Base-by-base conservation (phyloP, 2,888 invertebrate genomes). In the Thysanoteuthis rhombus region DNA sequence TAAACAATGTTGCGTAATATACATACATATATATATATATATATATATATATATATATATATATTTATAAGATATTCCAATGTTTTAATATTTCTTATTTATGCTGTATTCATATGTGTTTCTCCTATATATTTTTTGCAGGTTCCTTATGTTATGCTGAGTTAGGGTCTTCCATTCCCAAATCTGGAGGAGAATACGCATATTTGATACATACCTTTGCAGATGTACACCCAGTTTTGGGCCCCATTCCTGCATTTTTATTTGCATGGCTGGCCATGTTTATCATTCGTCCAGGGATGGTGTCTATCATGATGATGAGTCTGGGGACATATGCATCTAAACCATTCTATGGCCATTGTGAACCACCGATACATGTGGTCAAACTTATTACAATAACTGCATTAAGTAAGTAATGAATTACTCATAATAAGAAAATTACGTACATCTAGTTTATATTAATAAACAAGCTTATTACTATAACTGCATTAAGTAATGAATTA, bases 141-240 rank as follows among this genome's bases (percentile, higher is more conserved):
- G 98, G 98, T 95, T 98, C 98, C 0, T 96, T 98, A 94, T 98
- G 98, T 0, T 98, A 98, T 96, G 98, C 98, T 89, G 98, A 98
- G 97, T 97, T 98, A 93, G 98, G 98, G 90, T 98, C 98, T 0
- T 98, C 98, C 1, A 98, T 98, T 19, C 98, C 98, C 0, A 97
- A 98, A 95, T 98, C 98, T 2, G 98, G 98, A 8, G 98, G 98
- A 3, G 98, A 98, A 97, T 98, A 98, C 96, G 98, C 98, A 1
- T 98, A 98, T 96, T 16, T 95, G 38, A 95, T 95, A 95, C 95
- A 95, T 93, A 95, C 96, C 28, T 96, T 95, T 94, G 95, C 95
- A 45, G 93, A 93, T 32, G 93, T 94, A 32, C 92, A 93, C 47
- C 94, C 94, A 89, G 93, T 93, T 16, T 94, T 95, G 47, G 95